Conservation (phyloP, 2,888 invertebrate genomes). For the Lasioglossum calceatum region DNA sequence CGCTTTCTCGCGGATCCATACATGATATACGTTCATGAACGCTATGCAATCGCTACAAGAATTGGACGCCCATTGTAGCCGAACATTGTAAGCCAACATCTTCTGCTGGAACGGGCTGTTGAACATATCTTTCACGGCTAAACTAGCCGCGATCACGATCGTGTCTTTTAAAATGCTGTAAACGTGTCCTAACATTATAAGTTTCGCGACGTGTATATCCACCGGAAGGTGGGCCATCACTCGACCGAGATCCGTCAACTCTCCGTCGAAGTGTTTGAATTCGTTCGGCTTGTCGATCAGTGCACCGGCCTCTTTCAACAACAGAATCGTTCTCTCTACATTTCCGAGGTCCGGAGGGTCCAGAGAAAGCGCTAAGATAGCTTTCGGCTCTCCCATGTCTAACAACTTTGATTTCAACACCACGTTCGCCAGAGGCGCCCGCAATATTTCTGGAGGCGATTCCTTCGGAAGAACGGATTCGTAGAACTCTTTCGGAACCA, state of each 20-base stretch:
- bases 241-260: constrained; percentile 93
- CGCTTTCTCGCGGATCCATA: constrained; percentile 88
- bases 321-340: constrained; percentile 92
- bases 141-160: constrained; percentile 94
- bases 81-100: constrained; percentile 90
- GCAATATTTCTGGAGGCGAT: constrained; percentile 90
- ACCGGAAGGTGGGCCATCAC: constrained; percentile 94
- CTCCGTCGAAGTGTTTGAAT: constrained; percentile 89
- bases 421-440: constrained; percentile 92
- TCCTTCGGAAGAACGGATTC: constrained; percentile 85
- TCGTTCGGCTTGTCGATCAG: constrained; percentile 87
- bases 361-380: constrained; percentile 93
- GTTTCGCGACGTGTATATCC: constrained; percentile 92
- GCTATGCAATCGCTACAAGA: constrained; percentile 95
- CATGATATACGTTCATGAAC: constrained; percentile 92
- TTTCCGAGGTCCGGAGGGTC: constrained; percentile 94
- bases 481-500: constrained; percentile 90
- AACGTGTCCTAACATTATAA: constrained; percentile 94
- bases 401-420: constrained; percentile 93
- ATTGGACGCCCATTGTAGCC: constrained; percentile 92
- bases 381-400: constrained; percentile 92
- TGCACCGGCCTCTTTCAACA: constrained; percentile 95
- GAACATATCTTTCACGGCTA: constrained; percentile 93
- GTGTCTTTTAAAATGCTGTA: constrained; percentile 94
- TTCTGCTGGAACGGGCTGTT: constrained; percentile 89